Percentiles rank a stretch among this genome's conserved stretches.
These are phyloP conservation scores for Scaptomyza cyrtandrae DNA, from an alignment of 2,888 invertebrate species.

Conservation along the genomic window DNA sequence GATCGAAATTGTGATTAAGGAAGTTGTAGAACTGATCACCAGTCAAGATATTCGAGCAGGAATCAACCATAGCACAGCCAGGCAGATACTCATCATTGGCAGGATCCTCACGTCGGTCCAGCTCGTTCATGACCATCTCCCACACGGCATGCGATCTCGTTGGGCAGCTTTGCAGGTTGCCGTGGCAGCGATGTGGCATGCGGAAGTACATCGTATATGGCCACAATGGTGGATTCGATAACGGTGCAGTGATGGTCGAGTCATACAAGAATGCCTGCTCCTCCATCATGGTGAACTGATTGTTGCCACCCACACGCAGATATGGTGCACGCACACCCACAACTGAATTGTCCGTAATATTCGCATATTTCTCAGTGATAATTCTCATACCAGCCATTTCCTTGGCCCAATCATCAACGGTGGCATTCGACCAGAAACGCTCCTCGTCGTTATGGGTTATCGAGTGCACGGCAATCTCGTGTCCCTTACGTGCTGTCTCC, in stretches of 20 bases:
- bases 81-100: conserved; percentile 94
- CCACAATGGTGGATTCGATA: conserved; percentile 97
- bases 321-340: conserved; percentile 96
- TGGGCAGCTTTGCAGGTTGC: conserved; percentile 95
- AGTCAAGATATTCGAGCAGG: conserved; percentile 95
- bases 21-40: conserved; percentile 98
- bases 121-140: conserved; percentile 98
- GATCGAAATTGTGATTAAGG: conserved; percentile 96
- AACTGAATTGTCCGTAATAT: conserved; percentile 95
- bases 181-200: conserved; percentile 97
- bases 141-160: conserved; percentile 96
- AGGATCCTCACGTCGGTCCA: conserved; percentile 96
- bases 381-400: conserved; percentile 98
- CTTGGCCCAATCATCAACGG: conserved; percentile 96
- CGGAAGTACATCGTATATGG: conserved; percentile 99
- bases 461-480: conserved; percentile 96
- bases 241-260: conserved; percentile 96
- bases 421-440: conserved; percentile 96
- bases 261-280: conserved; percentile 98
- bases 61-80: conserved; percentile 97
- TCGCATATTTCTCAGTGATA: conserved; percentile 94
- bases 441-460: conserved; percentile 97
- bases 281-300: conserved; percentile 99
- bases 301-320: conserved; percentile 96
- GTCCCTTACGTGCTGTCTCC: conserved; percentile 95